phyloP scores from a whole-genome alignment of 1,140 invertebrate species.

The Drosophila funebris region DNA sequence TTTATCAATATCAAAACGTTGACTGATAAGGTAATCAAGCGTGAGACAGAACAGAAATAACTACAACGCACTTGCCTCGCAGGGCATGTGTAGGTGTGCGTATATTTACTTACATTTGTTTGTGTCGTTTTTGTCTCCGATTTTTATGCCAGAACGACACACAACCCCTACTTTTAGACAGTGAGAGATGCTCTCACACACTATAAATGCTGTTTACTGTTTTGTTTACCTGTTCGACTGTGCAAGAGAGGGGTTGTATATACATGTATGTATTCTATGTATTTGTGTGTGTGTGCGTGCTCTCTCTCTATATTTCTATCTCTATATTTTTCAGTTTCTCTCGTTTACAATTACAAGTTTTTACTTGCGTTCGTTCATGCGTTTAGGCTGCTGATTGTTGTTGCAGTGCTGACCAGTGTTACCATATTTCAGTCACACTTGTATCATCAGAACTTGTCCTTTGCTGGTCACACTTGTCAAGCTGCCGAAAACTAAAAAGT shows the following conservation, averaged over 20 bases:
- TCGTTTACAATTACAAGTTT: slow-evolving; percentile 29
- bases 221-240: slow-evolving; percentile 42
- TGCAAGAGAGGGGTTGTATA: slow-evolving; percentile 17
- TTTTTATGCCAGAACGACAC: slow-evolving; percentile 26
- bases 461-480: slow-evolving; percentile 33
- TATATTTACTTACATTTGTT: neutral
- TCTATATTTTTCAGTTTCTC: neutral
- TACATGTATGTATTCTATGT: slow-evolving; percentile 3
- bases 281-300: slow-evolving; percentile 14
- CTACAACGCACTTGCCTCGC: slow-evolving; percentile 16
- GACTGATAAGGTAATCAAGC: slow-evolving; percentile 42
- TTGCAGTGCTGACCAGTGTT: slow-evolving; percentile 22
- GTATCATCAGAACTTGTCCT: slow-evolving; percentile 2
- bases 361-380: slow-evolving; percentile 31
- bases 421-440: slow-evolving; percentile 26
- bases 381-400: slow-evolving; percentile 15
- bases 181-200: slow-evolving; percentile 18
- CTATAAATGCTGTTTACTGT: slow-evolving; percentile 46
- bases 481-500: slow-evolving; percentile 23
- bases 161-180: slow-evolving; percentile 33
- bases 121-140: slow-evolving; percentile 25
- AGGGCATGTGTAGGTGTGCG: neutral
- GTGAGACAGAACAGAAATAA: neutral
- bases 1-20: slow-evolving; percentile 28
- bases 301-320: slow-evolving; percentile 8